Conservation (phyloP, 2,113 vertebrate species). For the Oreotrochilus melanogaster region DNA sequence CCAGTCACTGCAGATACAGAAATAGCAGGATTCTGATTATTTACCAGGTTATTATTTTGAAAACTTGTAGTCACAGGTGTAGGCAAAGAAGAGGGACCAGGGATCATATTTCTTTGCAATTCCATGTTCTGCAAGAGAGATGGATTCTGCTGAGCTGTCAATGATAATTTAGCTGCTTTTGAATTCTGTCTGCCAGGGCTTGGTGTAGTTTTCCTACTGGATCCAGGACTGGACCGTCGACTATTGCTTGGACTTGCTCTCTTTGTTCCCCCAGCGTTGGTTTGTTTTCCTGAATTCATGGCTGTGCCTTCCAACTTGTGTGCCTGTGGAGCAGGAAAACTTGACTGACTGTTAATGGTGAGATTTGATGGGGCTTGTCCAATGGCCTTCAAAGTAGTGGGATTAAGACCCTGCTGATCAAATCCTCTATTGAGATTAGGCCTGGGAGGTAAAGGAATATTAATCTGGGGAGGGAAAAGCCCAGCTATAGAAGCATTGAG, state of each 20-base stretch:
- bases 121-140: slow-evolving; percentile 84
- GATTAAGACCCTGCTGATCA: slow-evolving; percentile 98
- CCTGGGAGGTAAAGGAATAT: slow-evolving; percentile 96
- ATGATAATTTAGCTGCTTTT: slow-evolving; percentile 84
- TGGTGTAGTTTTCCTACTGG: slow-evolving; percentile 92
- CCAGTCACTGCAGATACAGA: slow-evolving; percentile 72
- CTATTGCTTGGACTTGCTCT: slow-evolving; percentile 95
- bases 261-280: slow-evolving; percentile 84
- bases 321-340: slow-evolving; percentile 76
- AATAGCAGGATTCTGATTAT: slow-evolving; percentile 76
- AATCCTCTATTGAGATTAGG: slow-evolving; percentile 92
- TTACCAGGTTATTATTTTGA: slow-evolving; percentile 77
- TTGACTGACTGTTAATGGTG: slow-evolving; percentile 77
- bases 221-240: slow-evolving; percentile 92
- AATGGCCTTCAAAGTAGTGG: slow-evolving; percentile 97
- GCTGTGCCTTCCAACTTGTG: slow-evolving; percentile 82
- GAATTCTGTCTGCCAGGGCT: slow-evolving; percentile 95
- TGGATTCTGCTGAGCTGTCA: slow-evolving; percentile 84
- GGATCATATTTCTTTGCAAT: slow-evolving; percentile 83
- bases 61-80: slow-evolving; percentile 79
- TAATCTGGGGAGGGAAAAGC: slow-evolving; percentile 97
- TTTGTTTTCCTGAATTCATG: slow-evolving; percentile 89
- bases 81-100: slow-evolving; percentile 81
- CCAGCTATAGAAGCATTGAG: slow-evolving; percentile 98
- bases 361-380: slow-evolving; percentile 94